Conservation (phyloP, 2,888 invertebrate species). For the Calliopum simillimum region DNA sequence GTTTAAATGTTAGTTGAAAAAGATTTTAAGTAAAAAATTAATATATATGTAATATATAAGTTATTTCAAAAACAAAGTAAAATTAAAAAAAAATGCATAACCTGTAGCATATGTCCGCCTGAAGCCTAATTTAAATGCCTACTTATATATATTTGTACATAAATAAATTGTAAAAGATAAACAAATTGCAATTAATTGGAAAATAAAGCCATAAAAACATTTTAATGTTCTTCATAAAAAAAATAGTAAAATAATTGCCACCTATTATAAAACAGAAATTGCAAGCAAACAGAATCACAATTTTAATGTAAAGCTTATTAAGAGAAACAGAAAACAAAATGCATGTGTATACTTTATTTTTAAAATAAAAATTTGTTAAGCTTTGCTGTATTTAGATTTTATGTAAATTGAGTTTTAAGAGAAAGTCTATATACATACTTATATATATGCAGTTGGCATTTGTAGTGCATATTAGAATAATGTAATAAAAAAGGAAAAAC, state of each 20-base stretch:
- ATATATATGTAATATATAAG: too few species aligned
- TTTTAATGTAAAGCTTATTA: not conserved
- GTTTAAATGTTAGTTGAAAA: constrained; percentile 9
- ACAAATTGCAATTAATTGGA: constrained; percentile 1
- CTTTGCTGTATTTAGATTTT: constrained; percentile 20
- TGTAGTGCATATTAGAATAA: constrained; percentile 8
- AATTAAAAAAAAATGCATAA: too few species aligned
- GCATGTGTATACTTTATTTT: not conserved
- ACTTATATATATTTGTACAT: too few species aligned
- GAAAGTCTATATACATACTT: constrained; percentile 8
- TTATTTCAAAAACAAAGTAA: too few species aligned
- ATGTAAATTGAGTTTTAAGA: constrained; percentile 14
- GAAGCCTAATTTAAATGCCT: not conserved
- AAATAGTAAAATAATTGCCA: too few species aligned
- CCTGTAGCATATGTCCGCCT: not conserved
- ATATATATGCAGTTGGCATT: not conserved
- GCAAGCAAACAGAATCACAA: not conserved
- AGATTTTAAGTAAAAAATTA: too few species aligned
- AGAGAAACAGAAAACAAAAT: not conserved
- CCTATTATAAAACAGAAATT: too few species aligned
- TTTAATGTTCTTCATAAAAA: too few species aligned
- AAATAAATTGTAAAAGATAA: too few species aligned
- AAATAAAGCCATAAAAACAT: not conserved
- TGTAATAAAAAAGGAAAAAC: not conserved
- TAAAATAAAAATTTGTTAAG: constrained; percentile 5